Conservation (phyloP, 2,888 invertebrate genomes). For the Phengaris alcon region DNA sequence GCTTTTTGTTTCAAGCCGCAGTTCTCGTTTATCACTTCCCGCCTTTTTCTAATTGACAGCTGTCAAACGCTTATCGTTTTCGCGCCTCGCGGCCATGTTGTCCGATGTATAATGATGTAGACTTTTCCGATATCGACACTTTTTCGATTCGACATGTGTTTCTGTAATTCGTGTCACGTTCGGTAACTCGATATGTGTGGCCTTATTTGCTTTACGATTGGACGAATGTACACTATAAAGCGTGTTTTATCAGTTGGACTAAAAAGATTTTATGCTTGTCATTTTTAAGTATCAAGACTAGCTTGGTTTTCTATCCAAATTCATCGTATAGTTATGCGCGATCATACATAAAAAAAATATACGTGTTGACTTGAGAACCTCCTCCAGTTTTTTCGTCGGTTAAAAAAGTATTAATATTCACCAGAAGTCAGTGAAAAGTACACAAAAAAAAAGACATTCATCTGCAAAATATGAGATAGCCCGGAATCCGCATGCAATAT, state of each 20-base stretch:
- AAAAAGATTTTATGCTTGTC: not conserved
- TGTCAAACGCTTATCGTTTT: slow-evolving; percentile 68
- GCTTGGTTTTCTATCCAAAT: not conserved
- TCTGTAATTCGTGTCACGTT: slow-evolving; percentile 34
- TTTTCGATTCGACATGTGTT: slow-evolving; percentile 36
- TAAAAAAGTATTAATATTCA: not conserved
- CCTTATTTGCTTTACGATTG: slow-evolving; percentile 34
- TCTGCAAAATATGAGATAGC: not conserved
- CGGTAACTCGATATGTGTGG: slow-evolving; percentile 32
- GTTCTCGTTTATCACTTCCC: slow-evolving; percentile 57
- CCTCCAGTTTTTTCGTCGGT: too few species aligned
- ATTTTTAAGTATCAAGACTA: slow-evolving; percentile 5
- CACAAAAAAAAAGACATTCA: not conserved
- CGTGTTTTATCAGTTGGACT: not conserved
- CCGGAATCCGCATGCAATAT: not conserved
- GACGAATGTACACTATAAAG: slow-evolving; percentile 25
- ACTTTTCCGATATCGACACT: slow-evolving; percentile 36
- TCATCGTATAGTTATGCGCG: not conserved
- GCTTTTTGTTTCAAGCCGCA: slow-evolving; percentile 38
- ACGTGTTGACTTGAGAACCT: too few species aligned
- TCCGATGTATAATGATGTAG: slow-evolving; percentile 52
- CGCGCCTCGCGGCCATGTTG: slow-evolving; percentile 59
- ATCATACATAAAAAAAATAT: too few species aligned
- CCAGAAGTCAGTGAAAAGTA: not conserved
- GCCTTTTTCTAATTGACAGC: slow-evolving; percentile 71